These are phyloP conservation scores for Takifugu flavidus DNA, from an alignment of 2,113 vertebrate species.

Conservation along the genomic window DNA sequence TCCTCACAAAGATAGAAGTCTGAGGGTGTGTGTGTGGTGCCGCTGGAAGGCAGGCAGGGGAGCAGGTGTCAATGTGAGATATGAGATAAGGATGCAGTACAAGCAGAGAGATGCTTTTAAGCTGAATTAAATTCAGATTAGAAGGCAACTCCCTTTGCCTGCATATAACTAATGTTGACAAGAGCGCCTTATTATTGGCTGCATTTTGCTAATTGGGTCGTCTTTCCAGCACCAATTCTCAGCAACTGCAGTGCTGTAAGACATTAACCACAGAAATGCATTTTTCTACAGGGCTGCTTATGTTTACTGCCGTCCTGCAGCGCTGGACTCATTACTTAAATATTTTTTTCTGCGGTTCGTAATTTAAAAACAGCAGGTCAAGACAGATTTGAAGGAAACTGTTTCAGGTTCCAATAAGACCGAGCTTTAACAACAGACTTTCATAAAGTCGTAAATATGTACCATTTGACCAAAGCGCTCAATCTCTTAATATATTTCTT, in stretches of 20 bases:
- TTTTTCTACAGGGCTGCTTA: conserved; percentile 11
- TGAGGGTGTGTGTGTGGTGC: neutral
- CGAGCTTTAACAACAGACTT: conserved; percentile 11
- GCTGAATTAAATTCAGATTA: conserved; percentile 45
- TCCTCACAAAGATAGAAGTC: too few species aligned
- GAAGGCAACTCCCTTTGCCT: conserved; percentile 28
- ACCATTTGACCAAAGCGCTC: neutral
- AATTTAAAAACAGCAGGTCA: conserved; percentile 46
- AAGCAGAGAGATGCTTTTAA: conserved; percentile 36
- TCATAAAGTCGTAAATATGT: conserved; percentile 3
- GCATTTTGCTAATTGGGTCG: conserved; percentile 46
- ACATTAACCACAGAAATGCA: conserved; percentile 19
- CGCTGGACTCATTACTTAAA: conserved; percentile 47
- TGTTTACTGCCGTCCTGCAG: conserved; percentile 42
- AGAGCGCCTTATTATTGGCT: conserved; percentile 42
- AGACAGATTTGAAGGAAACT: conserved; percentile 43
- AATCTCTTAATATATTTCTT: too few species aligned
- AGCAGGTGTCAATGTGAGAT: conserved; percentile 48
- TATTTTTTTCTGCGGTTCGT: conserved; percentile 31
- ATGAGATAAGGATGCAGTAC: conserved; percentile 40
- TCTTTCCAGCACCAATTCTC: conserved; percentile 30
- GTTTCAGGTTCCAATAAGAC: conserved; percentile 38
- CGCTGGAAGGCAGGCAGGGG: conserved; percentile 7
- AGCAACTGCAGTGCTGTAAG: conserved; percentile 5
- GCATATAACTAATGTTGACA: conserved; percentile 44